A percentile compares a stretch with the other conserved stretches of the same genome.
Evolutionary conservation across 2,888 invertebrate species (phyloP).

Genomic region (Oligia fasciuncula): DNA sequence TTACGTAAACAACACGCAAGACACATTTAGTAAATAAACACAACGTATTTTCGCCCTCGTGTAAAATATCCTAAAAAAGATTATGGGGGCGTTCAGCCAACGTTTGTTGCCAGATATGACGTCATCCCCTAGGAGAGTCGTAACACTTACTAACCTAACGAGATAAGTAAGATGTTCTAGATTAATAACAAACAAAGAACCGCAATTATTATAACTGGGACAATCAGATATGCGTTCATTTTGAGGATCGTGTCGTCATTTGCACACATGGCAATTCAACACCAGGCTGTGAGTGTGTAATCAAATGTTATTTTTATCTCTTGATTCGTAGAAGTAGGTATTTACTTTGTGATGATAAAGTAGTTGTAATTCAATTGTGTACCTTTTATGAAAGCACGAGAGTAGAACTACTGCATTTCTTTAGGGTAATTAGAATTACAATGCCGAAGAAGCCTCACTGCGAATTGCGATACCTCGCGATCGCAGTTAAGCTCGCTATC

Average conservation of each 20-base stretch:
- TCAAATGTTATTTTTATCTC: slow-evolving; percentile 26
- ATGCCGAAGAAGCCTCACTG: too few species aligned
- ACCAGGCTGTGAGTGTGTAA: slow-evolving; percentile 12
- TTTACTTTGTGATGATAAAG: not conserved
- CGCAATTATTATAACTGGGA: slow-evolving; percentile 42
- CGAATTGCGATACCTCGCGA: too few species aligned
- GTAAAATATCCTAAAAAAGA: slow-evolving; percentile 29
- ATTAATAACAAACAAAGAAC: slow-evolving; percentile 43
- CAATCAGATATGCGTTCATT: slow-evolving; percentile 42
- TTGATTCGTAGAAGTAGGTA: slow-evolving; percentile 6
- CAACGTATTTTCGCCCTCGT: slow-evolving; percentile 24
- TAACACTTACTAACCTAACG: slow-evolving; percentile 18
- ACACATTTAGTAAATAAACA: slow-evolving; percentile 13
- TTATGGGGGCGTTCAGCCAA: slow-evolving; percentile 43
- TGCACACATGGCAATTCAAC: slow-evolving; percentile 14
- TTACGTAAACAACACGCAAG: not conserved
- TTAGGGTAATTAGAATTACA: too few species aligned
- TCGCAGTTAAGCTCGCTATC: too few species aligned
- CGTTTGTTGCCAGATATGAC: slow-evolving; percentile 39
- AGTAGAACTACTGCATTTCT: not conserved
- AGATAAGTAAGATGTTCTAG: slow-evolving; percentile 46
- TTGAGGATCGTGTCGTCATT: slow-evolving; percentile 42
- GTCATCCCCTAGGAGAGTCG: slow-evolving; percentile 13
- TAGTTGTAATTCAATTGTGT: not conserved
- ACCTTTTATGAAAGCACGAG: not conserved